Conservation (phyloP, 1,140 invertebrate species). For the Drosophila erecta region DNA sequence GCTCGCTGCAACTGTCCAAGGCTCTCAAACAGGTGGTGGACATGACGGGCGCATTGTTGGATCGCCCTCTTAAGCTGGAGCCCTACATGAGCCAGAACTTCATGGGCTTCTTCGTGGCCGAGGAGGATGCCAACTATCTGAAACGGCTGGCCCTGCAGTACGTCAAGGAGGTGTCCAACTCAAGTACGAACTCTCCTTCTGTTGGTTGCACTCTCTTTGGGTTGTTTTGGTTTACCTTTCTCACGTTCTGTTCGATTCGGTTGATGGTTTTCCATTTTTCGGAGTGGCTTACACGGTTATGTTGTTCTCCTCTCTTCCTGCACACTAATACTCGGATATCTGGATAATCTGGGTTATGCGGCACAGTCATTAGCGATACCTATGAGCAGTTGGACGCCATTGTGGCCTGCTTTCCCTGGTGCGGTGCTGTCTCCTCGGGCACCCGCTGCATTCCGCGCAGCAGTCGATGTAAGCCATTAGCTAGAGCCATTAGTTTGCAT, state of each 20-base stretch:
- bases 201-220: conserved; percentile 54
- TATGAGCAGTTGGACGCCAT: conserved; percentile 89
- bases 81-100: conserved; percentile 94
- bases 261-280: conserved; percentile 45
- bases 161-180: conserved; percentile 90
- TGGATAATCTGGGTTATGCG: conserved; percentile 38
- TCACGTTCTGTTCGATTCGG: conserved; percentile 44
- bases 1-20: conserved; percentile 88
- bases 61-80: conserved; percentile 89
- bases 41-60: conserved; percentile 87
- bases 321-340: conserved; percentile 41
- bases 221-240: conserved; percentile 55
- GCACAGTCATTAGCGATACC: conserved; percentile 86
- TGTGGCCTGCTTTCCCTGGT: conserved; percentile 90
- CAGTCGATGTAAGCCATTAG: conserved; percentile 83
- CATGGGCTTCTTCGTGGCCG: conserved; percentile 93
- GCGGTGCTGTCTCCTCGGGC: conserved; percentile 85
- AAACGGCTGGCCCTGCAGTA: conserved; percentile 91
- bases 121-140: conserved; percentile 90
- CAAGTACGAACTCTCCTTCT: conserved; percentile 86
- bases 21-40: conserved; percentile 89
- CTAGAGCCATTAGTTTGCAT: conserved; percentile 4
- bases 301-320: conserved; percentile 64
- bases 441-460: conserved; percentile 84
- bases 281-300: conserved; percentile 70